Evolutionary conservation across 1,140 invertebrate genomes (phyloP), one percentile per base, ranked within the genome.

Genomic region (Drosophila bocqueti): DNA sequence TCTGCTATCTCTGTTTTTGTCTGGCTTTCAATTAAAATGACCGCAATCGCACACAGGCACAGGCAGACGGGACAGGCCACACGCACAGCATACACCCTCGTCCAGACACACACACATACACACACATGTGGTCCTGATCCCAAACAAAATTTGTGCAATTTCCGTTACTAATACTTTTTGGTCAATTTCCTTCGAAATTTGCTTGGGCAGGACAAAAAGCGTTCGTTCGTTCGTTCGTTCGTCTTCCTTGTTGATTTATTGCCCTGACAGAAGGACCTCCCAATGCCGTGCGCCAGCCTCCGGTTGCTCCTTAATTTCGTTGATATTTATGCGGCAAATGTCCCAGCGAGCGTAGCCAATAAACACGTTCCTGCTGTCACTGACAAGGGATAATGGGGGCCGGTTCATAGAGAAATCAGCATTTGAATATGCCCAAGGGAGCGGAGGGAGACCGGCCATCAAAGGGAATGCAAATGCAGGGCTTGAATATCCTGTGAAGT

Each of bases 251-350:
- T 84, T 89, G 84, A 89, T 90, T 90, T 89, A 89, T 89, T 81
- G 85, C 78, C 81, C 52, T 76, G 81, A 54, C 76, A 62, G 84
- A 61, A 62, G 74, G 43, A 66, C 31, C 46, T 68, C 40, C 52
- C 60, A 29, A 18, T 40, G 47, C 34, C 49, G 31, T 34, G 26
- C 29, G 34, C 34, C 47, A 71, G 50, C 49, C 63, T 72, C 69
- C 67, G 67, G 49, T 71, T 82, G 85, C 80, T 86, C 85, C 84
- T 89, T 89, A 89, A 89, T 89, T 89, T 89, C 84, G 84, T 89
- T 90, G 85, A 90, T 89, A 89, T 90, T 89, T 89, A 89, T 89
- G 85, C 81, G 84, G 81, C 84, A 81, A 89, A 79, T 87, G 84
- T 87, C 81, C 78, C 67, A 68, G 59, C 58, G 69, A 78, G 62